Evolutionary conservation across 2,797 vertebrate genomes (phyloP), one percentile per base, ranked within the genome.

Genomic region (Ispidina lecontei): DNA sequence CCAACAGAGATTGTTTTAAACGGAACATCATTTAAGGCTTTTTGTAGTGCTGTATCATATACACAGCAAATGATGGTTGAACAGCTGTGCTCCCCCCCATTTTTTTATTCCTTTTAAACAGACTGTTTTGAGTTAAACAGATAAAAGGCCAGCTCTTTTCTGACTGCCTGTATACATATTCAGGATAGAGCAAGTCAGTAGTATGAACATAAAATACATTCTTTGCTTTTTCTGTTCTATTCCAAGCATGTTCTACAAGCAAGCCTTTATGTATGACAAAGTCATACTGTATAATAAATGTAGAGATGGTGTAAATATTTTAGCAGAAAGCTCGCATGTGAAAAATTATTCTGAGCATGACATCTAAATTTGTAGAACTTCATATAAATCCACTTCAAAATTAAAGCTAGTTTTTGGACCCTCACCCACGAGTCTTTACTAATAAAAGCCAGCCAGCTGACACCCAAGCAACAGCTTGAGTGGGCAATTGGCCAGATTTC

Each of bases 391-490:
- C 58, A 71, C 26, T 52, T 51, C 4, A 43, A 74, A 71, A 76
- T 68, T 64, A 56, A 69, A 29, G 25, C 55, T 85, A 47, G 4
- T 37, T 60, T 77, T 78, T 81, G 63, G 85, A 59, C 70, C 29
- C 39, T 84, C 76, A 81, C 59, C 73, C 78, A 91, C 4, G 0
- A 85, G 44, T 54, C 46, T 82, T 74, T 75, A 55, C 79, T 83
- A 83, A 91, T 69, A 75, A 75, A 87, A 93, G 65, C 47, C 80
- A 82, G 39, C 20, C 78, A 91, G 82, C 59, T 95, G 87, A 75
- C 63, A 78, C 22, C 12, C 52, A 62, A 55, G 69, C 65, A 87
- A 74, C 22, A 54, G 41, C 77, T 29, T 68, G 67, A 75, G 44
- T 29, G 31, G 80, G 71, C 80, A 82, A 33, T 8, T 90, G 60